A percentile compares a stretch with the other conserved stretches of the same genome.
Conservation (phyloP, 1,140 invertebrate species). For the Copidosoma floridanum region DNA sequence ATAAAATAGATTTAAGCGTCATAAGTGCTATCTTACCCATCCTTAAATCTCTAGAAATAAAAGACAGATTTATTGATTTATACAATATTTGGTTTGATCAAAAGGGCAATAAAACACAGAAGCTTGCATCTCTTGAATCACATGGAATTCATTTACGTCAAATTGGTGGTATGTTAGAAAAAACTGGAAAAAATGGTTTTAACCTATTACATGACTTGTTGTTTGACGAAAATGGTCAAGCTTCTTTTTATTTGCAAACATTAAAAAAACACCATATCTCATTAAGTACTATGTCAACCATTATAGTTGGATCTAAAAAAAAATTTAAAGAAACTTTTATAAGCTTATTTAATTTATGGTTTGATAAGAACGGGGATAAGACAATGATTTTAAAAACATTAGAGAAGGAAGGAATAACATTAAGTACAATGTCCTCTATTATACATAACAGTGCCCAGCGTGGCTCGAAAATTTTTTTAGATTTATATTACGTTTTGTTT, state of each 20-base stretch:
- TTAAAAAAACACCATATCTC: conserved; percentile 2
- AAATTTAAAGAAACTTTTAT: too few species aligned
- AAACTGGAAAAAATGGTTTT: neutral
- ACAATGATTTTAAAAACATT: conserved; percentile 31
- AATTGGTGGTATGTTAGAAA: conserved; percentile 15
- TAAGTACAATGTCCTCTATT: neutral
- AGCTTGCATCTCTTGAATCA: conserved; percentile 18
- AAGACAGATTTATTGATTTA: conserved; percentile 32
- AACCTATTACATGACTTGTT: conserved; percentile 17
- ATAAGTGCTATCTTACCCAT: conserved; percentile 34
- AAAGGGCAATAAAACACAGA: conserved; percentile 31
- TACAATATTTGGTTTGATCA: conserved; percentile 36
- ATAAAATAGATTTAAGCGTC: conserved; percentile 14
- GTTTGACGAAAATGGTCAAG: conserved; percentile 6
- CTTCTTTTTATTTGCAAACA: neutral
- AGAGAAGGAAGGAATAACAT: conserved; percentile 23
- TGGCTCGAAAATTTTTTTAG: conserved; percentile 25
- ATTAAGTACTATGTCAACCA: neutral
- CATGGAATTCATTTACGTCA: conserved; percentile 1
- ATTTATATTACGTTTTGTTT: conserved; percentile 35
- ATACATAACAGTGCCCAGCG: conserved; percentile 24
- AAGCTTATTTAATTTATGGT: conserved; percentile 25
- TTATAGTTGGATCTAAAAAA: conserved; percentile 27
- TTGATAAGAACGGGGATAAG: conserved; percentile 31
- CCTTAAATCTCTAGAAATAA: too few species aligned